Conservation (phyloP, 2,113 vertebrate genomes). For the Eurypyga helias region DNA sequence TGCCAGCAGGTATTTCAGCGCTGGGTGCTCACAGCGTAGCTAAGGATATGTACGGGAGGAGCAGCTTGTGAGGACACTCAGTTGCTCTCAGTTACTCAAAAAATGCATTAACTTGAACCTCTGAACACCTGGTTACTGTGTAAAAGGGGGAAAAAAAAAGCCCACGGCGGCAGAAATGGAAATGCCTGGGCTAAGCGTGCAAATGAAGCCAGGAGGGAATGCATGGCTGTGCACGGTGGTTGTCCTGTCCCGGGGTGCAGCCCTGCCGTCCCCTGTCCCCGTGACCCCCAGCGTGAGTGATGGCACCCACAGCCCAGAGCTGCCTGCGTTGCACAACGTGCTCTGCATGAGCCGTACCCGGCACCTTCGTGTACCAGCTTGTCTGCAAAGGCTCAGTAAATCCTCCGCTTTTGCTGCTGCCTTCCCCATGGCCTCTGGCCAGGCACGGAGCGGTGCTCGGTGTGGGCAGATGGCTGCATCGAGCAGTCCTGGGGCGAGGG, state of each 20-base stretch:
- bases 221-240: neutral
- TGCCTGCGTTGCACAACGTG: neutral
- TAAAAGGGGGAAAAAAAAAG: neutral
- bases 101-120: slow-evolving; percentile 27
- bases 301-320: rapidly evolving
- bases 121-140: slow-evolving; percentile 12
- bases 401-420: neutral
- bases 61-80: neutral
- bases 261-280: rapidly evolving
- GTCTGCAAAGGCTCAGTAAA: neutral
- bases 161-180: neutral
- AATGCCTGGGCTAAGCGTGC: neutral
- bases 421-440: neutral
- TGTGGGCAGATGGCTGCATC: rapidly evolving
- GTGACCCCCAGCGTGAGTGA: rapidly evolving
- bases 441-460: rapidly evolving
- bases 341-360: rapidly evolving
- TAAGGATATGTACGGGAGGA: neutral
- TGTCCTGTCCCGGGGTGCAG: neutral
- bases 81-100: neutral
- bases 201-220: neutral
- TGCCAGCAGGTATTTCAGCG: neutral
- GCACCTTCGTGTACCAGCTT: neutral
- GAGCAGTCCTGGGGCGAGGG: rapidly evolving
- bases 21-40: neutral